These are phyloP conservation scores for Salticus scenicus DNA, from an alignment of 2,888 invertebrate species.

Conservation along the genomic window DNA sequence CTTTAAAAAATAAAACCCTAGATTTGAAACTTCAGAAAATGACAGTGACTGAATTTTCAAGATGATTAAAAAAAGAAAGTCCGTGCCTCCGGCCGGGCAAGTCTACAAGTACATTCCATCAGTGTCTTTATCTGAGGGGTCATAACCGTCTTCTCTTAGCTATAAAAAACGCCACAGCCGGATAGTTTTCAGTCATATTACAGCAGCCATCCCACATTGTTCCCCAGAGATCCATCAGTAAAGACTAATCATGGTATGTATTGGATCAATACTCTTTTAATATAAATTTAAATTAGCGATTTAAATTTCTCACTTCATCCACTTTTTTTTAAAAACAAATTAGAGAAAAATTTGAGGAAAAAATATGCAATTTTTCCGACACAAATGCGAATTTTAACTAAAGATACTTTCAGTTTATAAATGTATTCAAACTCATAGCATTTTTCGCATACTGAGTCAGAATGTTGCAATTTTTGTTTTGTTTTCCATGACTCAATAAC, in stretches of 20 bases:
- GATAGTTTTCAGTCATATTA: not conserved
- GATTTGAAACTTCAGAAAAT: slow-evolving; percentile 29
- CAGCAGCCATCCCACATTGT: not conserved
- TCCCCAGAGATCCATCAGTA: not conserved
- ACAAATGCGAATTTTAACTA: no score
- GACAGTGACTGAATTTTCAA: slow-evolving; percentile 25
- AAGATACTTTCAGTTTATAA: no score
- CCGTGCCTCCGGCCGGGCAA: slow-evolving; percentile 24
- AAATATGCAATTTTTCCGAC: no score
- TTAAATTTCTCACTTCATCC: no score
- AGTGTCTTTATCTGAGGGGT: slow-evolving; percentile 9
- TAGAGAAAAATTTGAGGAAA: no score
- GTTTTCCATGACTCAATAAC: no score
- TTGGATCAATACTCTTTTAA: not conserved
- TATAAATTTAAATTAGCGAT: no score
- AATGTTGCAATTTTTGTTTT: no score
- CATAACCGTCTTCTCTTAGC: slow-evolving; percentile 12
- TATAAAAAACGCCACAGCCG: slow-evolving; percentile 13
- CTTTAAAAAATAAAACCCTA: slow-evolving; percentile 7
- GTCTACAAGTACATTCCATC: slow-evolving; percentile 35
- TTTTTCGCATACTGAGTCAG: no score
- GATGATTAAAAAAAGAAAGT: slow-evolving; percentile 6
- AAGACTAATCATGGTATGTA: slow-evolving; percentile 25
- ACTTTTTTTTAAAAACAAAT: no score
- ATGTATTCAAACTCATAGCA: no score